Conservation (phyloP, 1,140 invertebrate genomes). For the Telenomus remus region DNA sequence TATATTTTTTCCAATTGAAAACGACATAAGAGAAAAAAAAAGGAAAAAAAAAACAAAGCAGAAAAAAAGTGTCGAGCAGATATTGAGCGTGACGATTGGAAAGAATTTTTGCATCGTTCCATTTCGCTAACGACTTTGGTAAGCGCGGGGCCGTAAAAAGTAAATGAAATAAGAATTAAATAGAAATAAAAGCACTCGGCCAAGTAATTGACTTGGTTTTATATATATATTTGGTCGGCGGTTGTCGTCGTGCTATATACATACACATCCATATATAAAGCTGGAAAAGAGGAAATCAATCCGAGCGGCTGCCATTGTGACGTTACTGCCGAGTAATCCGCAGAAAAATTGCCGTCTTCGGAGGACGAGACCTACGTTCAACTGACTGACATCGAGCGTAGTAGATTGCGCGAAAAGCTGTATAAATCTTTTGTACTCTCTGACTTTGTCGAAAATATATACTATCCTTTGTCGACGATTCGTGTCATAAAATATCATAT, state of each 20-base stretch:
- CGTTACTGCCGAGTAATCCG: slow-evolving; percentile 63
- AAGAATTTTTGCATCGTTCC: slow-evolving; percentile 54
- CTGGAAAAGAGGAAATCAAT: slow-evolving; percentile 63
- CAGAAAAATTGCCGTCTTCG: slow-evolving; percentile 63
- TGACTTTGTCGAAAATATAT: slow-evolving; percentile 29
- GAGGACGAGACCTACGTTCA: slow-evolving; percentile 37
- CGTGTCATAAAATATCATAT: slow-evolving; percentile 16
- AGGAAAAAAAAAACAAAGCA: too few species aligned
- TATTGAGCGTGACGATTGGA: too few species aligned
- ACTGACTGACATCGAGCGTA: slow-evolving; percentile 45
- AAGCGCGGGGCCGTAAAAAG: slow-evolving; percentile 69
- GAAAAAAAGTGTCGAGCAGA: too few species aligned
- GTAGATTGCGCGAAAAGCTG: slow-evolving; percentile 53
- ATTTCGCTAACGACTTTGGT: slow-evolving; percentile 66
- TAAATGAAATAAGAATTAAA: slow-evolving; percentile 76
- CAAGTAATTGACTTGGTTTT: slow-evolving; percentile 72
- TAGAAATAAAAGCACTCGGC: slow-evolving; percentile 75
- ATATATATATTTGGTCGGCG: slow-evolving; percentile 39
- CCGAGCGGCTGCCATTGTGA: slow-evolving; percentile 63
- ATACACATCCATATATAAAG: slow-evolving; percentile 17
- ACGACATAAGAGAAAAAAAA: too few species aligned
- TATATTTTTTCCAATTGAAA: too few species aligned
- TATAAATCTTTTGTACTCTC: slow-evolving; percentile 44
- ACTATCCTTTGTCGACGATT: slow-evolving; percentile 18
- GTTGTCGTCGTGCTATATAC: slow-evolving; percentile 47